Conservation (phyloP, 2,797 vertebrate species). For the Paguma larvata region DNA sequence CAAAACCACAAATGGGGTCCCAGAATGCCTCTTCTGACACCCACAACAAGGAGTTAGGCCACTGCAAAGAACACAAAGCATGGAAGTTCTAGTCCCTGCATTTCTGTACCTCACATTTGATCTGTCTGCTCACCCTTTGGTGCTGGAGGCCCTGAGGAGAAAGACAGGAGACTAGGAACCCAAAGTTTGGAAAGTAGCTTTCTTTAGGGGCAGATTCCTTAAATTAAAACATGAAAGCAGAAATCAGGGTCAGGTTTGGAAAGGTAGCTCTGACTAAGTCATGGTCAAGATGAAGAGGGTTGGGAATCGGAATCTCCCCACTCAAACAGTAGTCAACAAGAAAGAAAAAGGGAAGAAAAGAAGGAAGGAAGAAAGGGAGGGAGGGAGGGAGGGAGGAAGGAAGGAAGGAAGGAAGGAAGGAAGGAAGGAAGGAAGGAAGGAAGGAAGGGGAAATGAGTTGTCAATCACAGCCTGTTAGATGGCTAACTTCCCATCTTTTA, state of each 20-base stretch:
- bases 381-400: too few species aligned
- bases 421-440: background rate
- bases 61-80: background rate
- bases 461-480: background rate
- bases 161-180: background rate
- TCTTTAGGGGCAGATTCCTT: background rate
- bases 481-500: background rate
- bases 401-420: background rate
- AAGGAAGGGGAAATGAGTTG: background rate
- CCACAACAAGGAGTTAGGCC: background rate
- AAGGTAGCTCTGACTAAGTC: background rate
- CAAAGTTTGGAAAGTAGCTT: conserved; percentile 30
- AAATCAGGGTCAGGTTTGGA: background rate
- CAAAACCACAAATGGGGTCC: background rate
- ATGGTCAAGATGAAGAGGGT: background rate
- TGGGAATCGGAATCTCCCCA: background rate
- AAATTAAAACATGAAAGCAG: background rate
- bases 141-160: background rate
- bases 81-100: background rate
- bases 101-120: background rate
- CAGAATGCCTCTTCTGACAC: background rate
- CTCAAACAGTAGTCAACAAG: background rate
- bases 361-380: background rate
- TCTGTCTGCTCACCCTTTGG: background rate
- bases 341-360: background rate